Conservation (phyloP, 1,140 invertebrate genomes). For the Steinernema feltiae region DNA sequence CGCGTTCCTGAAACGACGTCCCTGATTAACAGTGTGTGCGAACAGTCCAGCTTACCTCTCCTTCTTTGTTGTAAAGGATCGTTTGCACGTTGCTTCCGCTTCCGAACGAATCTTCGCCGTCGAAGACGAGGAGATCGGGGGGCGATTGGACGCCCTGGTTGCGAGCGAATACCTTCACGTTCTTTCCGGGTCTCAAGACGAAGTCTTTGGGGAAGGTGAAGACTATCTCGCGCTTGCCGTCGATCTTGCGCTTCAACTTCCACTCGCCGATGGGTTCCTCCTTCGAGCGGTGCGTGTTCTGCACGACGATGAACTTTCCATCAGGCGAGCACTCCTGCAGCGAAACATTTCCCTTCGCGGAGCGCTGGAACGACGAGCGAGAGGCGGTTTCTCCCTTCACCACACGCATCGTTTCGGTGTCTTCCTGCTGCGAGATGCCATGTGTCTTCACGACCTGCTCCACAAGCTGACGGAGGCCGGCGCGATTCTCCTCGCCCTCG, state of each 20-base stretch:
- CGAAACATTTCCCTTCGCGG: slow-evolving; percentile 60
- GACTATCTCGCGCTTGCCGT: slow-evolving; percentile 56
- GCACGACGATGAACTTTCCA: slow-evolving; percentile 52
- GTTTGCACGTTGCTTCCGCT: slow-evolving; percentile 55
- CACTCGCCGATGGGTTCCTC: slow-evolving; percentile 55
- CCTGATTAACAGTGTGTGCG: not conserved
- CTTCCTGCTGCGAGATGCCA: slow-evolving; percentile 43
- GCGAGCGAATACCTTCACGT: slow-evolving; percentile 53
- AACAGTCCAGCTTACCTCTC: slow-evolving; percentile 42
- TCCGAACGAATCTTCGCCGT: slow-evolving; percentile 57
- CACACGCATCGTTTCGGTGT: slow-evolving; percentile 57
- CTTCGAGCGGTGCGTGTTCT: slow-evolving; percentile 56
- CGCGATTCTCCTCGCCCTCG: slow-evolving; percentile 57
- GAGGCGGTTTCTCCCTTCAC: slow-evolving; percentile 62
- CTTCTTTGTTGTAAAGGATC: slow-evolving; percentile 55
- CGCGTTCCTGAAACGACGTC: slow-evolving; percentile 44
- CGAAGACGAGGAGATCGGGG: slow-evolving; percentile 55
- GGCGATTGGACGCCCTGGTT: slow-evolving; percentile 53
- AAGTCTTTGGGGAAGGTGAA: slow-evolving; percentile 55
- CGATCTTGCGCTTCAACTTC: slow-evolving; percentile 56
- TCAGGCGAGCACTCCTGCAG: slow-evolving; percentile 58
- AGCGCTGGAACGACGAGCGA: slow-evolving; percentile 62
- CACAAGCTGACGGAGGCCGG: slow-evolving; percentile 53
- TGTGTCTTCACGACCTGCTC: slow-evolving; percentile 57
- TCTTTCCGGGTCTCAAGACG: slow-evolving; percentile 48